Evolutionary conservation across 2,888 invertebrate genomes (phyloP).

Genomic region (Germaria angustata): DNA sequence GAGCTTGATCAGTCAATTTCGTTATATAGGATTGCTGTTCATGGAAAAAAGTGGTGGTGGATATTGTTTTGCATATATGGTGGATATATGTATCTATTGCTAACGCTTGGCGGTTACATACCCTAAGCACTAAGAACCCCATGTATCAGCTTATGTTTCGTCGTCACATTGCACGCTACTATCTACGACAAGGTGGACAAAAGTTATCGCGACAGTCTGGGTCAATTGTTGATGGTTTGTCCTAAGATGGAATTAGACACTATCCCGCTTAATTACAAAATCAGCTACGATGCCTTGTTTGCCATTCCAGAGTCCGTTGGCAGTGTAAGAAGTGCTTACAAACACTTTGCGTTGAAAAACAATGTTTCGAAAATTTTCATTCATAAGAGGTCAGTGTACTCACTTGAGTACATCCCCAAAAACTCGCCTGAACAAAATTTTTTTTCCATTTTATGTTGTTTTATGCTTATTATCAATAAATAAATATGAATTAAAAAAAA

Average conservation of each 20-base stretch:
- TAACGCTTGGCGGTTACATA: too few species aligned
- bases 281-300: too few species aligned
- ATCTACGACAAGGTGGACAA: neutral
- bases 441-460: neutral
- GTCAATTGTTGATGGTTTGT: neutral
- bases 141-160: neutral
- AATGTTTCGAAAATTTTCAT: neutral
- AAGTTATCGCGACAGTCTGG: too few species aligned
- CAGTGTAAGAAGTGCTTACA: neutral
- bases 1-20: conserved; percentile 6
- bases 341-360: neutral
- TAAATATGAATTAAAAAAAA: neutral
- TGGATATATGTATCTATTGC: too few species aligned
- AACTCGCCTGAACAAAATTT: neutral
- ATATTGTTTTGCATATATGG: too few species aligned
- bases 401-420: neutral
- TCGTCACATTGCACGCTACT: neutral
- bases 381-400: neutral
- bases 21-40: neutral
- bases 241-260: neutral
- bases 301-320: too few species aligned
- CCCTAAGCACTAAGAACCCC: too few species aligned
- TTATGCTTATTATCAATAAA: neutral
- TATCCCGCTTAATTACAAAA: too few species aligned
- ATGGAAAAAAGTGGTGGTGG: conserved; percentile 4